Conservation (phyloP, 2,888 invertebrate genomes). For the Polymixis flavicincta region DNA sequence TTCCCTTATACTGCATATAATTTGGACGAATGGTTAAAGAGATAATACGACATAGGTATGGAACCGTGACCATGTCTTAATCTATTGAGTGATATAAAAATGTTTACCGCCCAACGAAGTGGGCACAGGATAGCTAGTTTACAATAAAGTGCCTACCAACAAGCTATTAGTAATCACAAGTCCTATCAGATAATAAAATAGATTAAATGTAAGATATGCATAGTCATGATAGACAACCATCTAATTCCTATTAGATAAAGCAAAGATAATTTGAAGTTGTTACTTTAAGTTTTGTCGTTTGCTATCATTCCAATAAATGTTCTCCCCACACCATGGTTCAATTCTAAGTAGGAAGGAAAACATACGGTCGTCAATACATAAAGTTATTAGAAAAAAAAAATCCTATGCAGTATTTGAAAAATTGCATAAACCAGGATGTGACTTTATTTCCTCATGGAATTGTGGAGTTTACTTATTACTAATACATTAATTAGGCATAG, state of each 20-base stretch:
- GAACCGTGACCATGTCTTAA: too few species aligned
- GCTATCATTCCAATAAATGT: not conserved
- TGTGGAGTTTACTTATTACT: not conserved
- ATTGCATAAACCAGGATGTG: conserved; percentile 15
- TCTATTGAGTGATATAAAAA: too few species aligned
- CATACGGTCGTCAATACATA: not conserved
- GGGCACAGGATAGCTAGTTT: too few species aligned
- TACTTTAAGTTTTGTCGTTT: not conserved
- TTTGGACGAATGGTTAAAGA: too few species aligned
- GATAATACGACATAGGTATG: too few species aligned
- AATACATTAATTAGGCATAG: not conserved
- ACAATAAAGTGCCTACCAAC: not conserved
- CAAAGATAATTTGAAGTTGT: conserved; percentile 6
- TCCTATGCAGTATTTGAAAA: not conserved
- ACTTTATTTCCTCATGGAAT: conserved; percentile 10
- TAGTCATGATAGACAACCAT: conserved; percentile 7
- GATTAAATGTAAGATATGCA: conserved; percentile 1
- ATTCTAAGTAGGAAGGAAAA: conserved; percentile 4
- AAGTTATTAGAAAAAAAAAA: not conserved
- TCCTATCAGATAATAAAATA: conserved; percentile 35
- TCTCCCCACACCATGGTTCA: conserved; percentile 2
- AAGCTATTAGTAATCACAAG: not conserved
- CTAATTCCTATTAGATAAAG: conserved; percentile 22
- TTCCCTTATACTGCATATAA: too few species aligned
- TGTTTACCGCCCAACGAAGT: too few species aligned